Base-by-base conservation (phyloP, 2,888 invertebrate genomes). In the Mimumesa dahlbomi region DNA sequence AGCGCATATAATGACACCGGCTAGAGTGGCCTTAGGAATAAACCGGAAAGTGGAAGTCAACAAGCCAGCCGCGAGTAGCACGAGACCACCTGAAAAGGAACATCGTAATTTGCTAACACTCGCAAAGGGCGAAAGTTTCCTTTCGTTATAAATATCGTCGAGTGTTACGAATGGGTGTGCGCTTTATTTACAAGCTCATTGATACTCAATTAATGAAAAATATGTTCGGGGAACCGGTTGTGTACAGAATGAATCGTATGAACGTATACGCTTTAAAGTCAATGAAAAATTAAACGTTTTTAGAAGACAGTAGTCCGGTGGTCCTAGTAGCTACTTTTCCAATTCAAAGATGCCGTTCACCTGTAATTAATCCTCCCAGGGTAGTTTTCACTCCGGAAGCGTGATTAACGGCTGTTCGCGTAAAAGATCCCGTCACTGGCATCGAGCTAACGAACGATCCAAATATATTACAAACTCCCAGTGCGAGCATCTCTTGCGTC, bases 401-500 rank as follows among this genome's bases (percentile, higher is more conserved):
- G 85, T 97, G 94, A 90, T 98, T 97, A 14, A 98, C 94, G 1
- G 97, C 97, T 0, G 97, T 95, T 69, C 96, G 91, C 0, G 95
- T 95, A 89, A 96, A 96, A 0, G 95, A 95, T 43, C 95, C 97
- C 1, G 95, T 94, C 1, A 95, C 92, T 0, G 97, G 97, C 94
- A 97, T 97, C 43, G 96, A 93, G 38, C 93, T 92, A 1, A 96
- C 93, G 88, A 97, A 95, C 1, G 95, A 94, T 1, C 96, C 93
- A 45, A 94, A 80, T 13, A 97, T 84, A 89, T 97, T 97, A 79
- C 94, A 93, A 0, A 94, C 84, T 4, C 96, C 96, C 6, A 97
- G 90, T 0, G 97, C 96, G 14, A 97, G 87, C 93, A 98, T 93
- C 90, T 98, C 97, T 87, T 97, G 97, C 0, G 96, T 96, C 0